Base-by-base conservation (phyloP, 2,888 invertebrate genomes). In the Mantis religiosa region DNA sequence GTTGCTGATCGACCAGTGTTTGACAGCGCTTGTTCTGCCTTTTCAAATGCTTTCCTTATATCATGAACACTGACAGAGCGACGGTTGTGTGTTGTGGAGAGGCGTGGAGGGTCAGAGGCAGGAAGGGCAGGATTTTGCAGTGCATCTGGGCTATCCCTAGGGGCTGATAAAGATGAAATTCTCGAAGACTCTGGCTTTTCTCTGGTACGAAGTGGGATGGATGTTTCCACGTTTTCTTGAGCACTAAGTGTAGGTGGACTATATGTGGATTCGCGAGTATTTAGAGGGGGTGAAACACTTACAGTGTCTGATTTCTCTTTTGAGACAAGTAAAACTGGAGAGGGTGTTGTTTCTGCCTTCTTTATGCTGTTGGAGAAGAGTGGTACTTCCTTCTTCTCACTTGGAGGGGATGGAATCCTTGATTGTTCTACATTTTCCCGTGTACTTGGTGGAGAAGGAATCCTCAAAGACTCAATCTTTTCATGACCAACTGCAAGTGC, bases 11-110 rank as follows among this genome's bases (percentile, higher is more conserved):
- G 85, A 54, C 90, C 91, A 12, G 90, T 88, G 85, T 82, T 89
- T 30, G 88, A 88, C 28, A 88, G 91, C 30, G 90, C 89, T 27
- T 89, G 91, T 87, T 94, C 94, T 3, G 92, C 92, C 90, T 93
- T 94, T 90, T 95, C 95, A 91, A 95, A 94, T 84, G 94, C 95
- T 91, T 94, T 94, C 89, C 95, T 93, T 91, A 95, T 94, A 91
- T 95, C 95, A 88, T 94, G 95, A 2, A 95, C 95, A 89, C 94
- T 94, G 84, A 93, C 92, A 89, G 93, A 93, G 25, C 93, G 90
- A 71, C 91, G 89, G 86, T 89, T 89, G 54, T 71, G 54, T 71
- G 54, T 20, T 71, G 54, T 20, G 25, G 54, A 71, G 54, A 71
- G 20, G 54, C 54, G 54, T 71, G 54, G 54, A 71, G 54, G 54